Evolutionary conservation across 2,888 invertebrate species (phyloP).

Genomic region (Pomacea canaliculata): DNA sequence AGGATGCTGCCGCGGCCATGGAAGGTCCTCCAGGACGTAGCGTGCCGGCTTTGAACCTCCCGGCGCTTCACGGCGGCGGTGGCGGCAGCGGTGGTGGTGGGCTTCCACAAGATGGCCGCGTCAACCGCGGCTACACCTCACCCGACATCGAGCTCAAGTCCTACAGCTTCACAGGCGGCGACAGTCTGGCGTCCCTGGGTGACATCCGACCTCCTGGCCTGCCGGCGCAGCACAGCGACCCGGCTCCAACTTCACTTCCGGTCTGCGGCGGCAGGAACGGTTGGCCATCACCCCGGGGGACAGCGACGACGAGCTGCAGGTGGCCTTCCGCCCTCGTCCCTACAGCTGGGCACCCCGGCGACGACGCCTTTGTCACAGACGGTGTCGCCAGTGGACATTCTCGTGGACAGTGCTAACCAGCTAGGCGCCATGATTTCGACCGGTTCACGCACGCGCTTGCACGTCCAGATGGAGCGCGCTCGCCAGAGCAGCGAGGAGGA

Average conservation of each 20-base stretch:
- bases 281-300: background rate
- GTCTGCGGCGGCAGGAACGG: background rate
- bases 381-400: background rate
- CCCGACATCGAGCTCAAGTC: conserved; percentile 63
- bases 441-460: conserved; percentile 28
- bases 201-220: background rate
- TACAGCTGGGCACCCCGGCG: conserved; percentile 1
- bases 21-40: conserved; percentile 28
- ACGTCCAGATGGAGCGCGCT: conserved; percentile 40
- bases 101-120: conserved; percentile 51
- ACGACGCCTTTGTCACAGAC: background rate
- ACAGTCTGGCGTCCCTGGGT: background rate
- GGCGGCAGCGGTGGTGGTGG: background rate
- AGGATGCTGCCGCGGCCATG: conserved; percentile 33
- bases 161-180: conserved; percentile 39
- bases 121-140: conserved; percentile 64
- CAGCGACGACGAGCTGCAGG: conserved; percentile 26
- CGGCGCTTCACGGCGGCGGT: conserved; percentile 11
- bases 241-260: conserved; percentile 14
- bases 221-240: background rate
- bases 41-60: conserved; percentile 22
- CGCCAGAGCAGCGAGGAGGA: conserved; percentile 37
- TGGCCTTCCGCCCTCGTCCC: conserved; percentile 19
- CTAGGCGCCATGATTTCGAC: conserved; percentile 3
- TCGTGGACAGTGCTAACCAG: background rate